Base-by-base conservation (phyloP, 2,888 invertebrate species). In the Argynnis bischoffii region DNA sequence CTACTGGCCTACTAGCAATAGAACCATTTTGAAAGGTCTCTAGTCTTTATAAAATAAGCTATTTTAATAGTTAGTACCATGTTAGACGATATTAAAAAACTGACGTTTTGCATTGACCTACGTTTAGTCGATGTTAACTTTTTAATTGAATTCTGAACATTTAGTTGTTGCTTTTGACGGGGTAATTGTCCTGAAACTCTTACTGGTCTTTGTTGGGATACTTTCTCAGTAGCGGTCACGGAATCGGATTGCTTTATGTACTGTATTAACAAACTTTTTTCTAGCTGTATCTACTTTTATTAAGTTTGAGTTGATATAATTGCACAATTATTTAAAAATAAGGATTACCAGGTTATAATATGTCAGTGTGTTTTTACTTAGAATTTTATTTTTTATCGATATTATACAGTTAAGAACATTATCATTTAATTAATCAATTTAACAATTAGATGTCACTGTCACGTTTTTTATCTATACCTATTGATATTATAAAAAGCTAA, bases 91-190 rank as follows among this genome's bases (percentile, higher is more conserved):
- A 15, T 48, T 48, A 55, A 31, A 35, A 14, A 47, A 47, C 55
- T 16, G 55, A 64, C 18, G 48, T 48, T 55, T 48, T 6, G 48
- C 3, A 15, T 47, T 55, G 48, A 48, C 35, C 55, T 55, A 46
- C 46, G 35, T 55, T 64, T 48, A 15, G 31, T 63, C 51, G 15
- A 65, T 71, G 67, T 65, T 75, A 83, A 81, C 78, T 83, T 82
- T 81, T 77, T 82, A 82, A 83, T 83, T 80, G 78, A 80, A 78
- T 82, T 81, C 67, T 66, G 71, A 72, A 78, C 69, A 66, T 77
- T 74, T 74, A 69, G 76, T 75, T 75, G 74, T 72, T 74, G 78
- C 76, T 78, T 80, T 78, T 74, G 71, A 76, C 76, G 72, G 73
- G 69, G 76, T 76, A 74, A 77, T 74, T 76, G 76, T 72, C 73